Evolutionary conservation across 2,888 invertebrate species (phyloP).

Genomic region (Cerceris ruficornis): DNA sequence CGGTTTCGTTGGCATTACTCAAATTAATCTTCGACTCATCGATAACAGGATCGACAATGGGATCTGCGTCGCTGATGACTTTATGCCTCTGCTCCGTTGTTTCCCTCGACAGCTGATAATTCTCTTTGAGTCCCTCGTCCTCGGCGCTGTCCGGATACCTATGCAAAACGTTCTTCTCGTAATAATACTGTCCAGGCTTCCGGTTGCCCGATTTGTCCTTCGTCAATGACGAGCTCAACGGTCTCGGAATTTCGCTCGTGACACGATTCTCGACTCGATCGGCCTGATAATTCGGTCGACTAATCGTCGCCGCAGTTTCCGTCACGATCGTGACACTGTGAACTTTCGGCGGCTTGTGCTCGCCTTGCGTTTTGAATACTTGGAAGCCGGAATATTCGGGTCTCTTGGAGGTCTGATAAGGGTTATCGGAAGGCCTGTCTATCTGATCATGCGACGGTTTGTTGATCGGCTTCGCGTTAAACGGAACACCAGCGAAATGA

Average conservation of each 20-base stretch:
- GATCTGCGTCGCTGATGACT: neutral
- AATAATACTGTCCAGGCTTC: constrained; percentile 69
- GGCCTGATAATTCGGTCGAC: constrained; percentile 20
- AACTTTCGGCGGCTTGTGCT: constrained; percentile 46
- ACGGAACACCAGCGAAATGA: neutral
- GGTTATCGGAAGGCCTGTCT: constrained; percentile 5
- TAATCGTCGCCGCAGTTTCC: constrained; percentile 38
- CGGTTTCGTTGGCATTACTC: neutral
- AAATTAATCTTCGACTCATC: neutral
- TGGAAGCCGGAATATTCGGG: neutral
- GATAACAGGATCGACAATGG: neutral
- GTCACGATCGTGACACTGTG: constrained; percentile 57
- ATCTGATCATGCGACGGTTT: neutral
- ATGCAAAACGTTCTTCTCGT: constrained; percentile 67
- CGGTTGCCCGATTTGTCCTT: constrained; percentile 3
- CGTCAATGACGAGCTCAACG: constrained; percentile 21
- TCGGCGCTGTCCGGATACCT: constrained; percentile 62
- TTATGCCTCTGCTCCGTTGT: constrained; percentile 15
- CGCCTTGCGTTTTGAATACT: constrained; percentile 3
- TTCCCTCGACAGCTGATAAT: neutral
- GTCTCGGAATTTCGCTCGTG: constrained; percentile 52
- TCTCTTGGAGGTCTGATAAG: neutral
- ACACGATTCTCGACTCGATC: constrained; percentile 27
- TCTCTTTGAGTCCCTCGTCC: neutral
- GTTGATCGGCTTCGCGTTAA: neutral